Percentiles rank a stretch among this genome's conserved stretches.
These are phyloP conservation scores for Megaceryle torquata DNA, from an alignment of 2,113 vertebrate species.

Conservation along the genomic window DNA sequence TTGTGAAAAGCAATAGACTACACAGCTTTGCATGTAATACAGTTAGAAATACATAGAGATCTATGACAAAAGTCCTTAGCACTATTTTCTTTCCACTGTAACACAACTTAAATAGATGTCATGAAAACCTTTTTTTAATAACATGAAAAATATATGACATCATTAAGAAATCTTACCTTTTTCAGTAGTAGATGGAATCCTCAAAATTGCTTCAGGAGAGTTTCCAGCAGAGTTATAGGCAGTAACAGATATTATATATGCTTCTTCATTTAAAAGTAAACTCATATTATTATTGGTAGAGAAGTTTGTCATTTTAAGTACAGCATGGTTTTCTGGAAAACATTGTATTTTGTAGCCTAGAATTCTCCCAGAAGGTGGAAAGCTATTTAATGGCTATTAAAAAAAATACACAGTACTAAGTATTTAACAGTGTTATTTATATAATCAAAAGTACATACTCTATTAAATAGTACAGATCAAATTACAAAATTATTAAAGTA, in stretches of 20 bases:
- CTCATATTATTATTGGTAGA: neutral
- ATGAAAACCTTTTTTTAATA: neutral
- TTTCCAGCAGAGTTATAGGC: slow-evolving; percentile 70
- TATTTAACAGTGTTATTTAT: neutral
- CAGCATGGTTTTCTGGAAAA: slow-evolving; percentile 52
- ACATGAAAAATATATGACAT: neutral
- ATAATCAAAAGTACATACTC: neutral
- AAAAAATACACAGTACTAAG: neutral
- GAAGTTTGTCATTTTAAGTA: neutral
- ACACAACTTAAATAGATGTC: neutral
- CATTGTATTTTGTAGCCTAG: slow-evolving; percentile 70
- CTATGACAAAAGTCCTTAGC: neutral
- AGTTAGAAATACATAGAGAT: neutral
- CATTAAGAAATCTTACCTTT: slow-evolving; percentile 31
- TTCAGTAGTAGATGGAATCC: slow-evolving; percentile 71
- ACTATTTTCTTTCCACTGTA: neutral
- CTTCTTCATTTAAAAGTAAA: slow-evolving; percentile 50
- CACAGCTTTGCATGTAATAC: neutral
- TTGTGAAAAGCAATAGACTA: neutral
- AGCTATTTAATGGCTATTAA: slow-evolving; percentile 25
- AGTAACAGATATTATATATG: slow-evolving; percentile 51
- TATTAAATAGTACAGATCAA: neutral
- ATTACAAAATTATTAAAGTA: neutral
- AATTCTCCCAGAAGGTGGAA: slow-evolving; percentile 42
- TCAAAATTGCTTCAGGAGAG: slow-evolving; percentile 64